Conservation (phyloP, 2,888 invertebrate genomes). For the Hypercompe scribonia region DNA sequence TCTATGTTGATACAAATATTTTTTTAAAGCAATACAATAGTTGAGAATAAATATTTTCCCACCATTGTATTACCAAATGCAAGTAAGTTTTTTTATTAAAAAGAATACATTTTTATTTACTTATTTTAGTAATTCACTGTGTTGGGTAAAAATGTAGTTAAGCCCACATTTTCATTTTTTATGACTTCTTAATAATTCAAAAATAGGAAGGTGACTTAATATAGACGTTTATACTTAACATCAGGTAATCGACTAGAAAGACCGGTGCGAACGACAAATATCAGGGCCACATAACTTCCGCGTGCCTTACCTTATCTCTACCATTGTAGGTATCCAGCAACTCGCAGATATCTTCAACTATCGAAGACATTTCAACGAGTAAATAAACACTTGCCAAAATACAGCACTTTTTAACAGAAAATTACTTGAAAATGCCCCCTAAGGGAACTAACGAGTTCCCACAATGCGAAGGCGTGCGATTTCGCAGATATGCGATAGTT, state of each 20-base stretch:
- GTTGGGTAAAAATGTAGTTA: too few species aligned
- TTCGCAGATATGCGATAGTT: constrained; percentile 60
- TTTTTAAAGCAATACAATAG: too few species aligned
- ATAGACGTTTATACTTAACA: constrained; percentile 12
- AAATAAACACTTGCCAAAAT: constrained; percentile 22
- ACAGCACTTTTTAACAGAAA: constrained; percentile 11
- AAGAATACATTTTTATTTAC: too few species aligned
- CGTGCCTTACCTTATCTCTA: constrained; percentile 91
- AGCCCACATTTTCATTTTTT: too few species aligned
- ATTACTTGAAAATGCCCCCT: constrained; percentile 58
- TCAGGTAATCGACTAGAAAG: constrained; percentile 58
- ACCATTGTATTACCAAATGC: too few species aligned
- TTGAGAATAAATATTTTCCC: too few species aligned
- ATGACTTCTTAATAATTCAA: background rate
- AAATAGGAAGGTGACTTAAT: background rate
- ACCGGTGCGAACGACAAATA: constrained; percentile 59
- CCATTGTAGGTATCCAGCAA: constrained; percentile 93
- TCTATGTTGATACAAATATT: too few species aligned
- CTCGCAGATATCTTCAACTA: constrained; percentile 88
- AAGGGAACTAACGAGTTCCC: constrained; percentile 14
- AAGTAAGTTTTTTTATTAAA: too few species aligned
- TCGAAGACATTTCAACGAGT: constrained; percentile 67
- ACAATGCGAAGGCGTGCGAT: constrained; percentile 54
- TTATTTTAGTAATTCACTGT: too few species aligned
- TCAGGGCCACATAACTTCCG: constrained; percentile 70